These are phyloP conservation scores for Salvelinus sp. DNA, from an alignment of 2,113 vertebrate genomes.

Conservation along the genomic window DNA sequence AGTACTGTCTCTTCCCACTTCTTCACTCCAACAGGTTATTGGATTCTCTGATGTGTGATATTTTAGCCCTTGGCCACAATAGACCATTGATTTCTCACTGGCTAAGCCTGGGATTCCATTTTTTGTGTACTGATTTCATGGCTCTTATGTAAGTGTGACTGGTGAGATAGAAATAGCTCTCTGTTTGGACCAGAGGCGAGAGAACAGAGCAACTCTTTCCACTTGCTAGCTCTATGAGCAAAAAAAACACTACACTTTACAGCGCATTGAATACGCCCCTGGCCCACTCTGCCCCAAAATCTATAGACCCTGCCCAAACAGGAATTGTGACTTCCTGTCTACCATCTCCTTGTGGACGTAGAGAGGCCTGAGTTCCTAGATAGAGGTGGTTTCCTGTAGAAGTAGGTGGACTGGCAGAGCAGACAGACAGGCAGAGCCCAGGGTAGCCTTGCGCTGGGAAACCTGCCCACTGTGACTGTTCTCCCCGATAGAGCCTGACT, in stretches of 20 bases:
- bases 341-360: constrained; percentile 45
- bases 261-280: neutral
- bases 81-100: constrained; percentile 29
- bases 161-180: constrained; percentile 3
- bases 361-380: constrained; percentile 46
- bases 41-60: neutral
- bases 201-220: neutral
- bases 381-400: constrained; percentile 52
- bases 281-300: constrained; percentile 12
- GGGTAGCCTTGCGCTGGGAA: constrained; percentile 26
- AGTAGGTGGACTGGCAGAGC: constrained; percentile 13
- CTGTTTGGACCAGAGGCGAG: neutral
- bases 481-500: constrained; percentile 50
- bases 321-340: constrained; percentile 63
- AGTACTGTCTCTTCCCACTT: constrained; percentile 6
- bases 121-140: constrained; percentile 10
- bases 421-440: neutral
- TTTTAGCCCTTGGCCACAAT: neutral
- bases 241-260: neutral
- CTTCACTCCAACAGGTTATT: constrained; percentile 1
- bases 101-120: neutral
- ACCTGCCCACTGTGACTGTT: constrained; percentile 47
- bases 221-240: neutral
- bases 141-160: constrained; percentile 28
- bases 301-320: constrained; percentile 40